Percentiles rank a stretch among this genome's conserved stretches.
Conservation (phyloP, 2,113 vertebrate species). For the Hylia prasina region DNA sequence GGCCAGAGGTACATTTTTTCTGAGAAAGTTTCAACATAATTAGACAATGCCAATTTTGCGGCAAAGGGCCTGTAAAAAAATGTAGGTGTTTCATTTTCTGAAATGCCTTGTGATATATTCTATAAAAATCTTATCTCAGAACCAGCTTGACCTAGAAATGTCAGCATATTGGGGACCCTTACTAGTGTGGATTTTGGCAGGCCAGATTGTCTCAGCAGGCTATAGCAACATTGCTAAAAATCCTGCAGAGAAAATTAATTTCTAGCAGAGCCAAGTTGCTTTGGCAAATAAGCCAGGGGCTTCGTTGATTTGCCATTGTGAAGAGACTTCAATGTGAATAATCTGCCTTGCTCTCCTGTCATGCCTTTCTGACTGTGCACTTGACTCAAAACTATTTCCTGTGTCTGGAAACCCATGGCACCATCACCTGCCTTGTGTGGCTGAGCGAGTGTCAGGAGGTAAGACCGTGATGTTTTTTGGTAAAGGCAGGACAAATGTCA, state of each 20-base stretch:
- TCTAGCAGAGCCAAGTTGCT: neutral
- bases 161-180: neutral
- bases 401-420: neutral
- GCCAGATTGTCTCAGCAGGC: neutral
- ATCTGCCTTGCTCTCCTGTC: neutral
- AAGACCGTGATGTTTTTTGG: neutral
- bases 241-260: conserved; percentile 15
- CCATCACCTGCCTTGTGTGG: neutral
- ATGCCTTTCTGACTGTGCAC: neutral
- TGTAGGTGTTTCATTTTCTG: neutral
- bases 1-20: neutral
- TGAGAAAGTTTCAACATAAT: neutral
- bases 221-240: neutral
- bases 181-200: conserved; percentile 8
- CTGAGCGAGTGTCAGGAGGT: accelerated
- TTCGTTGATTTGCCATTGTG: neutral
- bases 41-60: neutral
- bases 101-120: neutral
- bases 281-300: neutral
- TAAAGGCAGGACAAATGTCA: neutral
- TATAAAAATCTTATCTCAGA: neutral
- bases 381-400: neutral
- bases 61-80: neutral
- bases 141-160: conserved; percentile 22
- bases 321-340: neutral